These are phyloP conservation scores for Lepidurus couesii DNA, from an alignment of 1,140 invertebrate genomes.

Conservation along the genomic window DNA sequence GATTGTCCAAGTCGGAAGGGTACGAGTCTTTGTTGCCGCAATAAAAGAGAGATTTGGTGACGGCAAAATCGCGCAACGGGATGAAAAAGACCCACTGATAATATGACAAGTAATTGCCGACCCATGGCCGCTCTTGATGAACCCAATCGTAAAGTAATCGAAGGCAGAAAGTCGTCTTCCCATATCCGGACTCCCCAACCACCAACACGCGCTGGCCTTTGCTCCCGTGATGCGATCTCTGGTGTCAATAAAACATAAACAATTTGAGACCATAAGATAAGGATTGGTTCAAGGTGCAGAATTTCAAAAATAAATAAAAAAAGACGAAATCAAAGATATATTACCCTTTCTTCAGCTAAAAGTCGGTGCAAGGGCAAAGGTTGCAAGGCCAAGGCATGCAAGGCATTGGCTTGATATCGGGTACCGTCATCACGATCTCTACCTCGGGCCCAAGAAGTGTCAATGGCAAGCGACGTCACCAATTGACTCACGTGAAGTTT, in stretches of 20 bases:
- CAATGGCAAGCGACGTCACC: slow-evolving; percentile 30
- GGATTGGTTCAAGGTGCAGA: background rate
- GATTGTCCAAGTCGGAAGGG: slow-evolving; percentile 23
- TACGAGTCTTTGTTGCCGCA: slow-evolving; percentile 35
- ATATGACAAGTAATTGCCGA: slow-evolving; percentile 36
- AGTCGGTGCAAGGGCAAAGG: slow-evolving; percentile 30
- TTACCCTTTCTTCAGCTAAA: slow-evolving; percentile 32
- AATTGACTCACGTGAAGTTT: slow-evolving; percentile 31
- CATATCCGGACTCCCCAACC: slow-evolving; percentile 51
- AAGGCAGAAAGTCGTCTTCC: slow-evolving; percentile 50
- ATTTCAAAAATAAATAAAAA: slow-evolving; percentile 22
- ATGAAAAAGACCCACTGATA: slow-evolving; percentile 49
- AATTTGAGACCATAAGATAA: background rate
- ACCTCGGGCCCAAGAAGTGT: slow-evolving; percentile 30
- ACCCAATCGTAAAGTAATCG: slow-evolving; percentile 53
- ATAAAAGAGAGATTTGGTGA: slow-evolving; percentile 40
- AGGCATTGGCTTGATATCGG: slow-evolving; percentile 7
- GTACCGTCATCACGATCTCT: slow-evolving; percentile 4
- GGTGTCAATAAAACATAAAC: slow-evolving; percentile 5
- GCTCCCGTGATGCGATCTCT: slow-evolving; percentile 19
- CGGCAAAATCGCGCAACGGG: slow-evolving; percentile 49
- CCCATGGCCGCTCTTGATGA: slow-evolving; percentile 45
- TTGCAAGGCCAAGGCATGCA: background rate
- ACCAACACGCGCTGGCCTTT: slow-evolving; percentile 44
- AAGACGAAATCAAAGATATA: background rate